Evolutionary conservation across 53 echinoderm and acorn worm species (phyloP).

Genomic region (Paracentrotus lividus): DNA sequence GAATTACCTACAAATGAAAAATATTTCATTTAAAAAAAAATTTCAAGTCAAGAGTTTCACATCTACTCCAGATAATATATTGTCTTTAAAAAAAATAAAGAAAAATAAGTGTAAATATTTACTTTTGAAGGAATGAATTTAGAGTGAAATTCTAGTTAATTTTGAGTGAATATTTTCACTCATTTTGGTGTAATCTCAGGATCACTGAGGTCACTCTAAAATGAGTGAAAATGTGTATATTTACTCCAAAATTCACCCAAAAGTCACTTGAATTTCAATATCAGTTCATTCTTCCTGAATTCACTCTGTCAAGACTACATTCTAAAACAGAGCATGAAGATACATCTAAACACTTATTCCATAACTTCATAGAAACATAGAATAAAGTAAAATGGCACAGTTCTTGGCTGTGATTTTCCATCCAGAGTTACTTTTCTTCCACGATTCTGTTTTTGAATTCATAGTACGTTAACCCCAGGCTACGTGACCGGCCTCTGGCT

Average conservation of each 20-base stretch:
- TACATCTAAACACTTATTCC: neutral
- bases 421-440: neutral
- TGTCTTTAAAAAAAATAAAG: too few species aligned
- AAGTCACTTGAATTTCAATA: too few species aligned
- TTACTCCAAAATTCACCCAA: too few species aligned
- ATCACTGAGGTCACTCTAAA: neutral
- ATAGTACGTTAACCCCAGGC: slow-evolving; percentile 30
- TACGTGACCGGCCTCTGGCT: slow-evolving; percentile 26
- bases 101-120: too few species aligned
- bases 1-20: too few species aligned
- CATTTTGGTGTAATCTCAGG: too few species aligned
- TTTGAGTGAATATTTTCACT: too few species aligned
- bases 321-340: neutral
- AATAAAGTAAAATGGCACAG: neutral
- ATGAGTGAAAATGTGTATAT: neutral
- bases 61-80: neutral
- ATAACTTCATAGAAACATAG: neutral
- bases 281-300: too few species aligned
- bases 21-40: too few species aligned
- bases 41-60: neutral
- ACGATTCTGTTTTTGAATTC: slow-evolving; percentile 1
- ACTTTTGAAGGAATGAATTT: too few species aligned
- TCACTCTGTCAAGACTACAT: too few species aligned
- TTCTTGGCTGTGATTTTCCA: neutral
- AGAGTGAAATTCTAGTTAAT: too few species aligned